Conservation (phyloP, 2,888 invertebrate genomes). For the Zaprionus obscuricornis region DNA sequence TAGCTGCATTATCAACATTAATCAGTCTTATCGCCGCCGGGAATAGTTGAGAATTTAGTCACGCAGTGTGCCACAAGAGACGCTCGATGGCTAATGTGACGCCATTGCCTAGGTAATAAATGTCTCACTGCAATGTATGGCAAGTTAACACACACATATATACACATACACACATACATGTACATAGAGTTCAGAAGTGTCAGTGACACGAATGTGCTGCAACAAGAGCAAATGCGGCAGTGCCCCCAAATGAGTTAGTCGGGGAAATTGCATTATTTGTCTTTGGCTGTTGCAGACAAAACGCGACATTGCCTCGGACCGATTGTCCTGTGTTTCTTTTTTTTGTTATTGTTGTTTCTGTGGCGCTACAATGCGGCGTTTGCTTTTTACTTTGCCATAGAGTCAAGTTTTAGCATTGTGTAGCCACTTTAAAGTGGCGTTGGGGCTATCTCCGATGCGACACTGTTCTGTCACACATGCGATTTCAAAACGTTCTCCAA, state of each 20-base stretch:
- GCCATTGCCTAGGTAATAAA: constrained; percentile 73
- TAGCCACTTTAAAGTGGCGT: constrained; percentile 55
- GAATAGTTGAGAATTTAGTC: constrained; percentile 41
- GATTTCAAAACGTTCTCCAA: constrained; percentile 72
- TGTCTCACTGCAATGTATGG: constrained; percentile 50
- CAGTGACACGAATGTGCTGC: constrained; percentile 60
- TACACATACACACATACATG: constrained; percentile 2
- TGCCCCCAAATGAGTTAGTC: constrained; percentile 73
- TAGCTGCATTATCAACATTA: too few species aligned
- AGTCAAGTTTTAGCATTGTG: too few species aligned
- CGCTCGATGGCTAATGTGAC: constrained; percentile 33
- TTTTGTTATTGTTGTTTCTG: constrained; percentile 32
- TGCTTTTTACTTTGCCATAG: too few species aligned
- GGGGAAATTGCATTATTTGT: constrained; percentile 79
- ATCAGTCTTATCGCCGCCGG: too few species aligned
- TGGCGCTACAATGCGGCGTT: too few species aligned
- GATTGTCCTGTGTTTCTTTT: constrained; percentile 14
- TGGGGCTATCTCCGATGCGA: constrained; percentile 61
- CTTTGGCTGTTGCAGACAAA: constrained; percentile 66
- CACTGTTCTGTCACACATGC: constrained; percentile 68
- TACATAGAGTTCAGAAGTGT: constrained; percentile 37
- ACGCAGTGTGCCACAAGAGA: constrained; percentile 20
- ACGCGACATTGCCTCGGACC: not conserved
- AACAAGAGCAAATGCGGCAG: constrained; percentile 20
- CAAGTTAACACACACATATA: constrained; percentile 13